Percentiles rank a stretch among this genome's conserved stretches.
phyloP scores from a whole-genome alignment of 2,888 invertebrate genomes.

The Aquatica leii region DNA sequence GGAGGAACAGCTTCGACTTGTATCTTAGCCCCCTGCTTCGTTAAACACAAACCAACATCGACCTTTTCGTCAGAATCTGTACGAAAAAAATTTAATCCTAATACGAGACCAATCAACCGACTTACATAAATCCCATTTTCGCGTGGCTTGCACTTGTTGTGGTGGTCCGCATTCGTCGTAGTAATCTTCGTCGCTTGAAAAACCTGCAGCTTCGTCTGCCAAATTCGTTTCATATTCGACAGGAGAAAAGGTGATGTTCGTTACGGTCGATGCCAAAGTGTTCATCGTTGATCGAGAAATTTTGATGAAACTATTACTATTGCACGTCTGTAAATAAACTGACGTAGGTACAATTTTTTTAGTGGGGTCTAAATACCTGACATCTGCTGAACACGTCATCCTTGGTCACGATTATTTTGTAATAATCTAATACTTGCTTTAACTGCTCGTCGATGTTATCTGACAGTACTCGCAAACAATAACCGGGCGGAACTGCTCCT shows the following conservation, averaged over 20 bases:
- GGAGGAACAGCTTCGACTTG: slow-evolving; percentile 61
- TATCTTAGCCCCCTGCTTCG: slow-evolving; percentile 65
- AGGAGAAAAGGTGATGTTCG: slow-evolving; percentile 23
- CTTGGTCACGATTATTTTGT: slow-evolving; percentile 69
- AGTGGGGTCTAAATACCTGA: slow-evolving; percentile 64
- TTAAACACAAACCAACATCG: slow-evolving; percentile 60
- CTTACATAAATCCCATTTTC: slow-evolving; percentile 58
- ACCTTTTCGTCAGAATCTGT: slow-evolving; percentile 56
- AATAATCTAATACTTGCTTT: slow-evolving; percentile 70
- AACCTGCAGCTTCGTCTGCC: slow-evolving; percentile 57
- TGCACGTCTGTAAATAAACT: slow-evolving; percentile 59
- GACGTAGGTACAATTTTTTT: neutral
- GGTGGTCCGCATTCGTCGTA: slow-evolving; percentile 46
- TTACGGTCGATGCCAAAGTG: slow-evolving; percentile 48
- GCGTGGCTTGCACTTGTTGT: slow-evolving; percentile 38
- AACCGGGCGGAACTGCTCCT: slow-evolving; percentile 64
- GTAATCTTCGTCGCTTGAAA: slow-evolving; percentile 57
- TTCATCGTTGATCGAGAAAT: slow-evolving; percentile 59
- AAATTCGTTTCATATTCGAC: slow-evolving; percentile 43
- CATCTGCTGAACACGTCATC: slow-evolving; percentile 77
- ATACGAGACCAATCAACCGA: slow-evolving; percentile 8
- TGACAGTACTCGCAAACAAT: slow-evolving; percentile 68
- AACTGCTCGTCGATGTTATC: slow-evolving; percentile 70
- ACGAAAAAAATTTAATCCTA: too few species aligned
- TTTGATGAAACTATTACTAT: slow-evolving; percentile 61